Base-by-base conservation (phyloP, 2,113 vertebrate genomes). In the Pagrus major region DNA sequence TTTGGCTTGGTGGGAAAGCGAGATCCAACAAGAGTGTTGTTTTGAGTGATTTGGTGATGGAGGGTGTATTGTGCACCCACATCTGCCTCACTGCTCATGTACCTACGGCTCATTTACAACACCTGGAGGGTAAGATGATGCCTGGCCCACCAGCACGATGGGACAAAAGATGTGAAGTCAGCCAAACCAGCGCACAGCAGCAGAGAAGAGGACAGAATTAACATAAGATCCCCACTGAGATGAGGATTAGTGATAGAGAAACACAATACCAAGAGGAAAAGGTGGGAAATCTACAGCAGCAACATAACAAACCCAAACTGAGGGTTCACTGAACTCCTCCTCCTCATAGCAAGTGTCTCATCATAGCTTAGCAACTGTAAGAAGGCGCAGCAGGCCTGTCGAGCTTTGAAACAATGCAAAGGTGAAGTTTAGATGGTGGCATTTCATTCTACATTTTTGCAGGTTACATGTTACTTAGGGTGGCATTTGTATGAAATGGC, bases 101-200 rank as follows among this genome's bases (percentile, higher is more conserved):
- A 86, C 70, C 27, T n/a, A 42, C 1, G 55, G 72, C 73, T 90
- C 67, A 78, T 78, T 91, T 20, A 60, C 84, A 81, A 84, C 90
- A 92, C 90, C 92, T 89, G 89, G 83, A 81, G 84, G 89, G 86
- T 92, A 76, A 88, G 63, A 55, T 49, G 78, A 78, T 61, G 37
- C 76, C 69, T 15, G 47, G 80, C 81, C 78, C 75, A 86, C 71
- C 83, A 71, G 55, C 77, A 71, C 6, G 16, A 31, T 54, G 51
- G 59, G 47, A 78, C 74, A 83, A 86, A 86, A 76, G 73, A 74
- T 31, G 55, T 42, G 41, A 65, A 77, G 77, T 60, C 7, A 14
- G 31, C 68, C 56, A 67, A 69, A 85, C 41, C 27, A 71, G 79
- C 66, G 44, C 42, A 67, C 65, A 67, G 71, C 44, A 55, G 67